Conservation (phyloP, 2,888 invertebrate species). For the Leucania comma region DNA sequence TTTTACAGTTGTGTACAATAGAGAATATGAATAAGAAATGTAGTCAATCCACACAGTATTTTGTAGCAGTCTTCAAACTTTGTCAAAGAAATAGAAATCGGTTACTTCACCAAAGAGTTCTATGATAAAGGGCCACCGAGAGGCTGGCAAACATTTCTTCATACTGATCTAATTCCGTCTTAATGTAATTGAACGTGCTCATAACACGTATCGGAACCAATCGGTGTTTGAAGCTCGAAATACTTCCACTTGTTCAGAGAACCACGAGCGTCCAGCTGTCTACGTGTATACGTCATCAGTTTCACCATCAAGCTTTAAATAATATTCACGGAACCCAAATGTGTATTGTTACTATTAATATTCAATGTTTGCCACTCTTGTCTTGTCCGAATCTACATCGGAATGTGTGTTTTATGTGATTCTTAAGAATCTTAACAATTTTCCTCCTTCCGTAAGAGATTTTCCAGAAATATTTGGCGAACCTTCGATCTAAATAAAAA, state of each 20-base stretch:
- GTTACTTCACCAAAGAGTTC: slow-evolving; percentile 7
- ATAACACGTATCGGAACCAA: slow-evolving; percentile 42
- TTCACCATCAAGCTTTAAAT: slow-evolving; percentile 67
- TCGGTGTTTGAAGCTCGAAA: slow-evolving; percentile 69
- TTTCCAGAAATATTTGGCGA: slow-evolving; percentile 31
- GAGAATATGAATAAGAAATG: no score
- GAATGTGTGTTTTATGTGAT: slow-evolving; percentile 48
- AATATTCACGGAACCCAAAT: slow-evolving; percentile 53
- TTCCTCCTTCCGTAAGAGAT: slow-evolving; percentile 19
- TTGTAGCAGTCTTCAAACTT: not conserved
- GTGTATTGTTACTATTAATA: slow-evolving; percentile 41
- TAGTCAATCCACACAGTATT: no score
- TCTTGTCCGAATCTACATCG: slow-evolving; percentile 17
- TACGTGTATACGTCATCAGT: slow-evolving; percentile 73
- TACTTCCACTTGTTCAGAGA: slow-evolving; percentile 73
- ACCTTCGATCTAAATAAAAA: slow-evolving; percentile 28
- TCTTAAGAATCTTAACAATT: slow-evolving; percentile 42
- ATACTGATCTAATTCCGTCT: slow-evolving; percentile 45
- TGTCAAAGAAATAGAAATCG: not conserved
- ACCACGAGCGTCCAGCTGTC: slow-evolving; percentile 74
- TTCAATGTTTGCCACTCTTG: slow-evolving; percentile 39
- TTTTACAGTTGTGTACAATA: no score
- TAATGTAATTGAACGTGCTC: slow-evolving; percentile 45
- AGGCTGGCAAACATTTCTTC: slow-evolving; percentile 42
- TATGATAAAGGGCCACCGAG: slow-evolving; percentile 15